Evolutionary conservation across 2,113 vertebrate genomes (phyloP), one percentile per base, ranked within the genome.

Genomic region (Castor canadensis): DNA sequence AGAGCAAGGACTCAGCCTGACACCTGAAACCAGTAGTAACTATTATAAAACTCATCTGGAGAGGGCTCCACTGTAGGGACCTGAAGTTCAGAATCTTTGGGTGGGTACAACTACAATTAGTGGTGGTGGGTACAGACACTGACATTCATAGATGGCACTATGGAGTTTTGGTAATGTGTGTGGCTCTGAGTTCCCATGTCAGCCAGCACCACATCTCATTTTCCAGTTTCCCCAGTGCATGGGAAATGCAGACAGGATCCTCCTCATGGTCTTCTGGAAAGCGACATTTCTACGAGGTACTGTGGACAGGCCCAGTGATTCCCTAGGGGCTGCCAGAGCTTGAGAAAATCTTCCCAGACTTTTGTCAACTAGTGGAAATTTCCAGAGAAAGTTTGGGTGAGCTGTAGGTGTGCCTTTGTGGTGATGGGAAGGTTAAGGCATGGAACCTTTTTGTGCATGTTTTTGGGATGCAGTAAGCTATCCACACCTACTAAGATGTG

Each of bases 101-200:
- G 17, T n/a, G n/a, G n/a, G n/a, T n/a, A n/a, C n/a, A n/a, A n/a
- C n/a, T n/a, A n/a, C n/a, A n/a, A 0, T 54, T 4, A 45, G 28
- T 22, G 6, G 6, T 30, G 13, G 20, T 24, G 11, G 9, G 45
- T 38, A 8, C 19, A 24, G n/a, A 69, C 15, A n/a, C 1, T 47
- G n/a, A 7, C 6, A 7, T 47, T 62, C 3, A 76, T 16, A 88
- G 71, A 87, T 32, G 52, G 62, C n/a, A 30, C 64, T 6, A 10
- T 0, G 1, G 35, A 54, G 13, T 72, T 28, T 22, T 8, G 30
- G 30, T 16, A 20, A 6, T 13, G 19, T 16, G 9, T 1, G 0
- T 32, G 19, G 12, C 38, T 77, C 43, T 60, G 47, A 82, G 75
- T 67, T 81, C 35, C 47, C 43, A 0, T 11, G 10, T 54, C 71